phyloP scores from a whole-genome alignment of 2,113 vertebrate genomes.

The Rhagologus leucostigma region DNA sequence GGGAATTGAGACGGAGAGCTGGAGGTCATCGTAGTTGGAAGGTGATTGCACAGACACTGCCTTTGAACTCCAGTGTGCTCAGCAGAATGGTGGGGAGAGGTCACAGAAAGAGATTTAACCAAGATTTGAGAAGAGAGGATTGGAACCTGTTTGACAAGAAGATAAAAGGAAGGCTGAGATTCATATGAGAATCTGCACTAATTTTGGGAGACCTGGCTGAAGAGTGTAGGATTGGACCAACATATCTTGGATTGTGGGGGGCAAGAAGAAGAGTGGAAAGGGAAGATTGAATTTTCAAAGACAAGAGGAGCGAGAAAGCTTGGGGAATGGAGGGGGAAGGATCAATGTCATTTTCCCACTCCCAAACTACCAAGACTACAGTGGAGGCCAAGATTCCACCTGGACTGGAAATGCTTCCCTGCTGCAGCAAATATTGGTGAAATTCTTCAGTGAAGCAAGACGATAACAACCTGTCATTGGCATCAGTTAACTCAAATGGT shows the following conservation, averaged over 20 bases:
- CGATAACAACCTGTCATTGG: not conserved
- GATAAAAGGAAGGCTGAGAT: not conserved
- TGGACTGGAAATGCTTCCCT: not conserved
- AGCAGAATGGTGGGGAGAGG: not conserved
- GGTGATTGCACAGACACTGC: not conserved
- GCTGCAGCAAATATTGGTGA: not conserved
- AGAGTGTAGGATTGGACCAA: not conserved
- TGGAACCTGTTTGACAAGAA: not conserved
- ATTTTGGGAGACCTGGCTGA: not conserved
- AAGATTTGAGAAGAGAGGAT: not conserved
- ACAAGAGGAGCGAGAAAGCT: not conserved
- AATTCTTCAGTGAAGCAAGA: not conserved
- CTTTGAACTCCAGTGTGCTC: not conserved
- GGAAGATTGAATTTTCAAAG: not conserved
- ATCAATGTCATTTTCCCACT: not conserved
- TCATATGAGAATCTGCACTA: not conserved
- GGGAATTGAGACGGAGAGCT: not conserved
- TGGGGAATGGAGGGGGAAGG: not conserved
- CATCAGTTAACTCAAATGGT: not conserved
- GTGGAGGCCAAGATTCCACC: not conserved
- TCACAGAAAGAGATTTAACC: not conserved
- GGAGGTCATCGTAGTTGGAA: rapidly evolving
- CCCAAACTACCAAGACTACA: not conserved
- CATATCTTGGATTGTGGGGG: rapidly evolving
- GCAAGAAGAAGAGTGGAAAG: not conserved